phyloP scores from a whole-genome alignment of 2,888 invertebrate species.

The Malthinus seriepunctatus region DNA sequence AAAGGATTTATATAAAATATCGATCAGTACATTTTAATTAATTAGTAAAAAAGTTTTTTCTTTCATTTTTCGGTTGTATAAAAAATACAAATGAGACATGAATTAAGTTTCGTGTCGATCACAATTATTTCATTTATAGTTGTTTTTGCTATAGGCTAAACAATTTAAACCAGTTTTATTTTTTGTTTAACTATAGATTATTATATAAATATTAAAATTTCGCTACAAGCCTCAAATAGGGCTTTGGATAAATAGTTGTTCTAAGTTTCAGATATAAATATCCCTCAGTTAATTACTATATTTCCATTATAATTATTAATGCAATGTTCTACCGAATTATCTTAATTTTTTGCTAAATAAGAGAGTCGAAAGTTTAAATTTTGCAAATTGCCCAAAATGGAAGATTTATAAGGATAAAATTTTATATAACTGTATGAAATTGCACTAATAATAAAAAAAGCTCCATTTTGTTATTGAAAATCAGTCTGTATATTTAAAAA shows the following conservation, averaged over 20 bases:
- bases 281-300: background rate
- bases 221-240: background rate
- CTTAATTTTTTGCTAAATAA: background rate
- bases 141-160: background rate
- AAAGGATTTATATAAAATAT: constrained; percentile 2
- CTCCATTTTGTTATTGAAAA: constrained; percentile 9
- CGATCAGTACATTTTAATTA: constrained; percentile 10
- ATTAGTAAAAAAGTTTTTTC: constrained; percentile 11
- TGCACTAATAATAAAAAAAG: constrained; percentile 13
- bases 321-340: background rate
- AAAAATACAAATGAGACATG: constrained; percentile 18
- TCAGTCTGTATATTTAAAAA: constrained; percentile 8
- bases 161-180: constrained; percentile 1
- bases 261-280: constrained; percentile 1
- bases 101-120: constrained; percentile 15
- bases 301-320: background rate
- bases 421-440: constrained; percentile 6
- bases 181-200: background rate
- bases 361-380: background rate
- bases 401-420: background rate
- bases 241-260: background rate
- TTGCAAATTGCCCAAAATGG: too few relatives aligned
- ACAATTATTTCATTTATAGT: constrained; percentile 12
- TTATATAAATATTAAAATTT: constrained; percentile 3
- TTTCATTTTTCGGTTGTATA: constrained; percentile 13